Evolutionary conservation across 2,113 vertebrate species (phyloP).

Genomic region (Furnarius figulus): DNA sequence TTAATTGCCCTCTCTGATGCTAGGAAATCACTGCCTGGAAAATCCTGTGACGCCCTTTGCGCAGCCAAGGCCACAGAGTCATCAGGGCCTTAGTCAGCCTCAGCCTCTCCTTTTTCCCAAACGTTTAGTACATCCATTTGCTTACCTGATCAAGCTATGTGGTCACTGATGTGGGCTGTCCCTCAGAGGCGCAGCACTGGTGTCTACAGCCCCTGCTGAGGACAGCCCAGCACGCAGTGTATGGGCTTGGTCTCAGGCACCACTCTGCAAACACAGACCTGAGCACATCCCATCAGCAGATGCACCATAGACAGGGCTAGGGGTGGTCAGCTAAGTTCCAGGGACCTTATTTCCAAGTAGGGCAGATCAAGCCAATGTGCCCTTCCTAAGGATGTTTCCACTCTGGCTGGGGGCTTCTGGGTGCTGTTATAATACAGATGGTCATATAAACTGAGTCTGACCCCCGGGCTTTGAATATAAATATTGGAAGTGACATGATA

Average conservation of each 20-base stretch:
- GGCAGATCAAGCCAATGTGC: fast-evolving
- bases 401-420: background rate
- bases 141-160: fast-evolving
- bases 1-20: background rate
- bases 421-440: background rate
- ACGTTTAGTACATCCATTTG: background rate
- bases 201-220: background rate
- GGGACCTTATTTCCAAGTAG: background rate
- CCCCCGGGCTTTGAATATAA: background rate
- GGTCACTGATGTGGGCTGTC: background rate
- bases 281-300: background rate
- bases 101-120: background rate
- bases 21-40: background rate
- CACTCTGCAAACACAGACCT: background rate
- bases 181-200: background rate
- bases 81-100: background rate
- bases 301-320: fast-evolving
- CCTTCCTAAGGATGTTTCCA: background rate
- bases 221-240: fast-evolving
- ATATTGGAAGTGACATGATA: background rate
- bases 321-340: background rate
- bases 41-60: background rate
- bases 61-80: background rate
- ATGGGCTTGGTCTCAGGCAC: background rate
- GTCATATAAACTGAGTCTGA: background rate